phyloP scores from a whole-genome alignment of 2,888 invertebrate species.

The Trichopoda pennipes region DNA sequence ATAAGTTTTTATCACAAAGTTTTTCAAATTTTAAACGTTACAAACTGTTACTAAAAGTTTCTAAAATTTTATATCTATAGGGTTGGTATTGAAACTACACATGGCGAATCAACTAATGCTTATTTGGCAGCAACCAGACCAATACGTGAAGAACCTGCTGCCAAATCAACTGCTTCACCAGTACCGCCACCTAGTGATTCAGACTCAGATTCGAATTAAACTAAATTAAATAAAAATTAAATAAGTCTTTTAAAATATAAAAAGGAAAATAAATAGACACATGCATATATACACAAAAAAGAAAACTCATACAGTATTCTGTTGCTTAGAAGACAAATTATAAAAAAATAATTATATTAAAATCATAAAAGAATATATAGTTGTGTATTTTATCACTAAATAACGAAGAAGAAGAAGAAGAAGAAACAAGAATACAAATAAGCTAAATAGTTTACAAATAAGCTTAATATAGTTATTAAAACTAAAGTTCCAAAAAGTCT shows the following conservation, averaged over 20 bases:
- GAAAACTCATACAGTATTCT: conserved; percentile 52
- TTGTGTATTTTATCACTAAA: conserved; percentile 57
- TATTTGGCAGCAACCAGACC: conserved; percentile 85
- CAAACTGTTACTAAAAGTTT: no score
- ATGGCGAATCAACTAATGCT: conserved; percentile 86
- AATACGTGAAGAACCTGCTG: conserved; percentile 78
- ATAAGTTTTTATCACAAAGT: no score
- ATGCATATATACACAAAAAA: not conserved
- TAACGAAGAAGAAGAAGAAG: not conserved
- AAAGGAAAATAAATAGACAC: conserved; percentile 12
- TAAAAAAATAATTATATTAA: conserved; percentile 11
- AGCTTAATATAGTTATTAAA: conserved; percentile 53
- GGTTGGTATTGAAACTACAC: conserved; percentile 94
- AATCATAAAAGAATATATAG: conserved; percentile 38
- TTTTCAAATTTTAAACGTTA: no score
- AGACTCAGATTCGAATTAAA: conserved; percentile 82
- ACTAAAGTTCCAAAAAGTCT: conserved; percentile 64
- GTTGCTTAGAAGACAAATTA: conserved; percentile 52
- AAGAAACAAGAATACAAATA: not conserved
- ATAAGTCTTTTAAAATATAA: conserved; percentile 40
- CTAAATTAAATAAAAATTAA: conserved; percentile 81
- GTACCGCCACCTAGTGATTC: conserved; percentile 81
- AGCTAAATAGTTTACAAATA: conserved; percentile 47
- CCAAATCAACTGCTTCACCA: conserved; percentile 80
- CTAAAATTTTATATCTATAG: conserved; percentile 79